Evolutionary conservation across 1,140 invertebrate species (phyloP).

Genomic region (Trigoniulus corallinus): DNA sequence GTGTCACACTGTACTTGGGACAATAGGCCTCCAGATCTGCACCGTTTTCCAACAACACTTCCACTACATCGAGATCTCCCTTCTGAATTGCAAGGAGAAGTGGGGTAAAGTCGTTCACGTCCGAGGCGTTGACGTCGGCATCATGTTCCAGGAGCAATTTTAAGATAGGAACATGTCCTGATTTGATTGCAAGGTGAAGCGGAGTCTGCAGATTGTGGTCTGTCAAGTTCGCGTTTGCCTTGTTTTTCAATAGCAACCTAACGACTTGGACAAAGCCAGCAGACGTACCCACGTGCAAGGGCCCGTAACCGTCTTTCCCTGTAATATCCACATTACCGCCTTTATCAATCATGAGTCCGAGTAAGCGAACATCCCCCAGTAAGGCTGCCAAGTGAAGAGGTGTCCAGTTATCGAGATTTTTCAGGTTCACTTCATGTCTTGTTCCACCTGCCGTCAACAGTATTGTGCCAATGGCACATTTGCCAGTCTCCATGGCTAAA

Average conservation of each 20-base stretch:
- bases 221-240: background rate
- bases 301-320: too few relatives aligned
- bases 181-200: background rate
- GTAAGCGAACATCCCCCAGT: too few relatives aligned
- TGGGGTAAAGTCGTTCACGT: constrained; percentile 51
- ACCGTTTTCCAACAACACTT: constrained; percentile 2
- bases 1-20: too few relatives aligned
- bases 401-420: constrained; percentile 54
- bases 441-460: constrained; percentile 48
- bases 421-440: constrained; percentile 44
- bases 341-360: too few relatives aligned
- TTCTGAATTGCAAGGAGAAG: constrained; percentile 13
- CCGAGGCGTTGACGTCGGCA: constrained; percentile 47
- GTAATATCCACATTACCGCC: too few relatives aligned
- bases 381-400: constrained; percentile 22
- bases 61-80: constrained; percentile 12
- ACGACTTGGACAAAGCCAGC: too few relatives aligned
- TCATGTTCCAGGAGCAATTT: constrained; percentile 42
- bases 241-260: too few relatives aligned
- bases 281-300: too few relatives aligned
- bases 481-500: constrained; percentile 50
- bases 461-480: constrained; percentile 40
- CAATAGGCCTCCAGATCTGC: background rate
- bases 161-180: background rate
- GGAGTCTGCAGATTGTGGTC: background rate